Evolutionary conservation across 2,797 vertebrate species (phyloP), one percentile per base, ranked within the genome.

Genomic region (Loris lydekkerianus): DNA sequence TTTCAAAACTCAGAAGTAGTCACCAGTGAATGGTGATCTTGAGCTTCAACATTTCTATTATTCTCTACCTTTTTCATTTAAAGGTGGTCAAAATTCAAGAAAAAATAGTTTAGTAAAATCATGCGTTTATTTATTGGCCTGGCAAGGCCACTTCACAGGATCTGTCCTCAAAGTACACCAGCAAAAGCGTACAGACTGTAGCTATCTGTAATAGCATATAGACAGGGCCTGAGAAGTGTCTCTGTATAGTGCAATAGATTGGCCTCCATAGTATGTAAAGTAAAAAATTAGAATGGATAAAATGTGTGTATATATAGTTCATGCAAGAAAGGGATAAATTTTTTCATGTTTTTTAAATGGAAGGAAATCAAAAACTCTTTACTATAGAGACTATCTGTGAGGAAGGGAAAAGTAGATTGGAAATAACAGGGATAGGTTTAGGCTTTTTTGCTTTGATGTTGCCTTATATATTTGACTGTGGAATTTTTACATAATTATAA

Each of bases 401-500:
- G 31, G 37, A 43, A 69, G 20, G 58, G 65, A 87, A 34, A 72
- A 73, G n/a, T 2, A 34, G 18, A 18, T 3, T 37, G 21, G 37
- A 72, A 81, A 23, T 56, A 93, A 58, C 2, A 87, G 27, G 31
- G 17, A 63, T 23, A 85, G 63, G n/a, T 8, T n/a, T 49, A 81
- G 46, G 73, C 27, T 63, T 93, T 93, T 84, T 82, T 85, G 25
- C 85, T 75, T 78, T 43, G 43, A 43, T 58, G 29, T 89, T 80
- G n/a, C 75, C 86, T 93, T 92, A 49, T 91, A 72, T 92, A 87
- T 58, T 46, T 85, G 56, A 94, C 89, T 94, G 77, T 46, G 81
- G 72, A 93, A 86, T 21, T 80, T 94, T 93, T 90, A 37, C 27
- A 77, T 85, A 90, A 82, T 76, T 34, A 46, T 69, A 93, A 46